Base-by-base conservation (phyloP, 2,888 invertebrate species). In the Linhomoeus sp. region DNA sequence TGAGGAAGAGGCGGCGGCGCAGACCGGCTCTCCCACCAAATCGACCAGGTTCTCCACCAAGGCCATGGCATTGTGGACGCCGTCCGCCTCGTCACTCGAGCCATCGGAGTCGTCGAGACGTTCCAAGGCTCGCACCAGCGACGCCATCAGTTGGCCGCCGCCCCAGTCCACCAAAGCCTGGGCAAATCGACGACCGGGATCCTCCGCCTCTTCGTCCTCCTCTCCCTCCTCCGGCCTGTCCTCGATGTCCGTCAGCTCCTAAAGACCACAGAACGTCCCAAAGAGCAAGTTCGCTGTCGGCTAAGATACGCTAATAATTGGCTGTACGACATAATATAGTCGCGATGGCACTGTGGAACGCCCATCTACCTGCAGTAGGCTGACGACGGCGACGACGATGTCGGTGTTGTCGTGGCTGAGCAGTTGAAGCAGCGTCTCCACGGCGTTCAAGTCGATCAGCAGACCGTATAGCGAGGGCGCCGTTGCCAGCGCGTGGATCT, bases 371-470 rank as follows among this genome's bases (percentile, higher is more conserved):
- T 63, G 58, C 46, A 82, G 48, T 33, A 78, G 63, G 59, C 75
- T 72, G 9, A 84, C 78, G 41, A 81, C 77, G 54, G 80, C 80
- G 43, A 81, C 80, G 23, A 82, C 76, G 54, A 90, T 78, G 58
- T 86, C 94, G 41, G 87, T 84, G 67, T 99, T 97, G 60, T 94
- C 92, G 71, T 97, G 97, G 23, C 83, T 78, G 14, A 97, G 69
- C 47, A 97, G 72, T 61, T 92, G 87, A 38, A 97, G 68, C n/a
- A 97, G 67, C 45, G 86, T 85, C 50, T 84, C 80, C 36, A 94
- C 75, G 45, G 86, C 80, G 41, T 53, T 37, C 3, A 5, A 3
- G 59, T 83, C 81, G 1, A 92, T 85, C 51, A 94, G 73, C 43
- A 86, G 67, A 0, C 84, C 81, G 70, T 94, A 97, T 49, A 88